Evolutionary conservation across 2,113 vertebrate genomes (phyloP).

Genomic region (Lichenostomus cassidix): DNA sequence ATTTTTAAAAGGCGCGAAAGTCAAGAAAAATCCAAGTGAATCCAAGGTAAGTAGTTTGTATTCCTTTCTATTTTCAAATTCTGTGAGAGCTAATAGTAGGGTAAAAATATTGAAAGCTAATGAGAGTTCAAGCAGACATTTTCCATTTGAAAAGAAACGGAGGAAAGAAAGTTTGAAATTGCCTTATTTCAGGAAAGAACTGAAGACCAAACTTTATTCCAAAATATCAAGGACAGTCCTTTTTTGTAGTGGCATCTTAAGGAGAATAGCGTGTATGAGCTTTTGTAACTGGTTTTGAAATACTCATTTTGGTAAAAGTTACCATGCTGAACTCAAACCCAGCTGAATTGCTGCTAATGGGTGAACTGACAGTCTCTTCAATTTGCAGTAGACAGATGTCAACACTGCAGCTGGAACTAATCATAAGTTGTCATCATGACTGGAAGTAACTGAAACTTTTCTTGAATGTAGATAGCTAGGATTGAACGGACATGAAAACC

Average conservation of each 20-base stretch:
- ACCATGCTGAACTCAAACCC: neutral
- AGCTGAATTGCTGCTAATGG: conserved; percentile 1
- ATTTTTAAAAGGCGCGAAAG: conserved; percentile 44
- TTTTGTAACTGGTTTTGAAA: neutral
- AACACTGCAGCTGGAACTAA: conserved; percentile 51
- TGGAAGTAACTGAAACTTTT: conserved; percentile 4
- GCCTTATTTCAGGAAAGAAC: neutral
- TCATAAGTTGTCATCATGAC: conserved; percentile 22
- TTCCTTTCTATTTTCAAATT: conserved; percentile 11
- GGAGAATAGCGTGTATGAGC: neutral
- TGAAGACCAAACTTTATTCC: neutral
- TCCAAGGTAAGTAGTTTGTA: neutral
- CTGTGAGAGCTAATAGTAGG: neutral
- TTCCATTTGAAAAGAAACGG: conserved; percentile 10
- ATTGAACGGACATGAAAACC: neutral
- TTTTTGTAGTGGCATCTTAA: neutral
- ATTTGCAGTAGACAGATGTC: conserved; percentile 34
- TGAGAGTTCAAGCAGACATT: neutral
- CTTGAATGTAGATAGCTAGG: conserved; percentile 17
- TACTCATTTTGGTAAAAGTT: neutral
- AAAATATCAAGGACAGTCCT: neutral
- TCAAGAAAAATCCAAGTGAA: conserved; percentile 35
- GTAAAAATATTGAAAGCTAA: conserved; percentile 5
- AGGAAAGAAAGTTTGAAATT: neutral
- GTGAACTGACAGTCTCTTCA: conserved; percentile 9